Conservation (phyloP, 1,140 invertebrate species). For the Arctopsyche grandis region DNA sequence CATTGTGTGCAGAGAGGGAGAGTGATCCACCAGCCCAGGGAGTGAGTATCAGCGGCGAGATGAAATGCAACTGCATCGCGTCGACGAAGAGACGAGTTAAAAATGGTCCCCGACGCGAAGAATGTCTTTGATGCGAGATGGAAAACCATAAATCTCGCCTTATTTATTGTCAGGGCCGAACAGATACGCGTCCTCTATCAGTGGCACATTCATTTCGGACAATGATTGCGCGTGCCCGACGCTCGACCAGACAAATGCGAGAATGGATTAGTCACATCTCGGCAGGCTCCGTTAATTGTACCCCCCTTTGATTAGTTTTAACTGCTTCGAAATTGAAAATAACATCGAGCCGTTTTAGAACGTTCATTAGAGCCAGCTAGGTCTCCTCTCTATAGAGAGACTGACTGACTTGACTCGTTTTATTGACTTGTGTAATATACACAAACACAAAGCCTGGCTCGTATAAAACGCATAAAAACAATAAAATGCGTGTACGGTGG, state of each 20-base stretch:
- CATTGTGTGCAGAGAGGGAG: neutral
- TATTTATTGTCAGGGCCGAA: slow-evolving; percentile 39
- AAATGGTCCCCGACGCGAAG: slow-evolving; percentile 18
- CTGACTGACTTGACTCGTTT: neutral
- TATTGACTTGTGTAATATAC: neutral
- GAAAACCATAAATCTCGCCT: slow-evolving; percentile 46
- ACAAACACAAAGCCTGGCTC: neutral
- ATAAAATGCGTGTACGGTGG: neutral
- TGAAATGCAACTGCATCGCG: slow-evolving; percentile 10
- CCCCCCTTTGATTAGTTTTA: slow-evolving; percentile 12
- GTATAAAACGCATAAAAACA: slow-evolving; percentile 20
- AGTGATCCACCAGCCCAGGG: neutral
- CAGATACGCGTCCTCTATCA: neutral
- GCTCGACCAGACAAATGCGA: neutral
- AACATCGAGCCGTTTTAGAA: neutral
- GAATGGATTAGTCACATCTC: neutral
- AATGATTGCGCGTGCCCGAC: slow-evolving; percentile 28
- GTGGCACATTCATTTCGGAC: slow-evolving; percentile 21
- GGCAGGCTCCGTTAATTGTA: neutral
- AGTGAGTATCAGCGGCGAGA: slow-evolving; percentile 22
- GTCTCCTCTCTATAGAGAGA: neutral
- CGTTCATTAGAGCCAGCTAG: slow-evolving; percentile 3
- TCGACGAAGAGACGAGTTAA: slow-evolving; percentile 20
- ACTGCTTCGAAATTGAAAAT: slow-evolving; percentile 25
- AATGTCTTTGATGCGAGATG: slow-evolving; percentile 37